Evolutionary conservation across 1,140 invertebrate genomes (phyloP).

Genomic region (Listronotus bonariensis): DNA sequence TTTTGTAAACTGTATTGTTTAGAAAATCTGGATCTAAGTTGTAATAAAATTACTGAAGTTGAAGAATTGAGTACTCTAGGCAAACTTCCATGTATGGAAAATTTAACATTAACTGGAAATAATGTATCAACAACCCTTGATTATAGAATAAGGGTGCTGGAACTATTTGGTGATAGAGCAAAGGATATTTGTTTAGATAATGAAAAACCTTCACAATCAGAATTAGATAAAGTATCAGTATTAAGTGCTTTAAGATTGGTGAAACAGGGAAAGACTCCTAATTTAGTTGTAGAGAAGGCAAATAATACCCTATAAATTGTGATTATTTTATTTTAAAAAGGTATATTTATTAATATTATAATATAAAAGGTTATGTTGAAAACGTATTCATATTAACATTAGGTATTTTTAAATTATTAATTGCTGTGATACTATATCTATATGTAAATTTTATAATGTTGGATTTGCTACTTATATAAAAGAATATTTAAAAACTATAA

Average conservation of each 20-base stretch:
- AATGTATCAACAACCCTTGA: conserved; percentile 84
- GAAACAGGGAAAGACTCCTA: conserved; percentile 51
- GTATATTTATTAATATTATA: too few species aligned
- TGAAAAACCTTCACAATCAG: conserved; percentile 82
- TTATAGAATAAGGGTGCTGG: conserved; percentile 88
- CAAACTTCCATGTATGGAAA: conserved; percentile 82
- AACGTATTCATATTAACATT: too few species aligned
- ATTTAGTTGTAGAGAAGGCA: conserved; percentile 12
- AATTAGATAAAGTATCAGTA: conserved; percentile 89
- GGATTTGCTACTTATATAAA: too few species aligned
- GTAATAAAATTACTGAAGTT: conserved; percentile 80
- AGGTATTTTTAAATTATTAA: too few species aligned
- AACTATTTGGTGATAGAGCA: conserved; percentile 78
- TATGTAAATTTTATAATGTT: too few species aligned
- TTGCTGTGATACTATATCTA: too few species aligned
- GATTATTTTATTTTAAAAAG: too few species aligned
- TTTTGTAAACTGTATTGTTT: conserved; percentile 85
- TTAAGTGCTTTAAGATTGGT: conserved; percentile 78
- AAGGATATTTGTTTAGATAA: conserved; percentile 83
- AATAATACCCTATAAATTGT: too few species aligned
- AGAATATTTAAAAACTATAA: too few species aligned
- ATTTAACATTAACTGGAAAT: conserved; percentile 85
- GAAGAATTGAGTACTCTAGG: conserved; percentile 83
- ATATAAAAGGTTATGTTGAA: too few species aligned
- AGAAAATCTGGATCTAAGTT: conserved; percentile 82